Evolutionary conservation across 2,113 vertebrate genomes (phyloP).

Genomic region (Chaetorhynchus papuensis): DNA sequence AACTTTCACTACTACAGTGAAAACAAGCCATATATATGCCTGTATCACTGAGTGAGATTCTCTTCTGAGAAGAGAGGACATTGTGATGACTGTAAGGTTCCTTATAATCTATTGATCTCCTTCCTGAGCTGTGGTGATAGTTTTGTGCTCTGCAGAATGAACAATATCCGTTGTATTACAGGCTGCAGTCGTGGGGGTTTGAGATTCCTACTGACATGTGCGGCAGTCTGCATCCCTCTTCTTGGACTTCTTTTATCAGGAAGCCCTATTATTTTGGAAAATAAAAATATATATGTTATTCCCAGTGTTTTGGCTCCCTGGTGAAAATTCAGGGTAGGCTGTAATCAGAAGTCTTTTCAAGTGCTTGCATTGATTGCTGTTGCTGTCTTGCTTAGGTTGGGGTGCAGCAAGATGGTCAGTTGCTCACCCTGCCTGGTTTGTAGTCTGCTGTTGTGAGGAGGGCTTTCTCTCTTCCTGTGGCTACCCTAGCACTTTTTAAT

Average conservation of each 20-base stretch:
- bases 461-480: not conserved
- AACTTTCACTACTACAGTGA: not conserved
- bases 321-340: not conserved
- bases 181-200: not conserved
- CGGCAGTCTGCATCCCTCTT: not conserved
- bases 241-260: not conserved
- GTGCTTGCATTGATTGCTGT: not conserved
- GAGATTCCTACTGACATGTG: not conserved
- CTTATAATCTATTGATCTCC: not conserved
- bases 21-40: not conserved
- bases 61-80: not conserved
- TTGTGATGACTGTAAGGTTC: not conserved
- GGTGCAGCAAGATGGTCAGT: not conserved
- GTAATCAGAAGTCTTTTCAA: not conserved
- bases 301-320: not conserved
- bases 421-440: not conserved
- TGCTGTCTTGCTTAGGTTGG: not conserved
- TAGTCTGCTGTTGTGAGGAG: not conserved
- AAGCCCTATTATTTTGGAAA: not conserved
- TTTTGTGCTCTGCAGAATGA: not conserved
- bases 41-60: not conserved
- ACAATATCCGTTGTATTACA: not conserved
- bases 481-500: not conserved
- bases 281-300: not conserved
- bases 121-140: not conserved